phyloP scores from a whole-genome alignment of 2,797 vertebrate genomes.

The Schizopygopsis malacanthus region DNA sequence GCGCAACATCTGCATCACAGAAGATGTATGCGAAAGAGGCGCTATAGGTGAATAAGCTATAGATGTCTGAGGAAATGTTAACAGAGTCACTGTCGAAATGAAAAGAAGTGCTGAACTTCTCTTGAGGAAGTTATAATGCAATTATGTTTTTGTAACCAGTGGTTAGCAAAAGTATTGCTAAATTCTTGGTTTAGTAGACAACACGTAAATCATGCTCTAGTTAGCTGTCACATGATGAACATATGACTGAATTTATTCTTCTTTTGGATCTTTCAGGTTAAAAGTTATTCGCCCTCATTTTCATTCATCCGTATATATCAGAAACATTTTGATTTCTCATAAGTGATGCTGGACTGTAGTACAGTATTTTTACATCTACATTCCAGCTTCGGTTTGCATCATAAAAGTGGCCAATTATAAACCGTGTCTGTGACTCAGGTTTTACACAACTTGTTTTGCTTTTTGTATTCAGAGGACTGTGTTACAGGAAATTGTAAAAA shows the following conservation, averaged over 20 bases:
- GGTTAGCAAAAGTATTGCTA: background rate
- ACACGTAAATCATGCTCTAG: background rate
- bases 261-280: background rate
- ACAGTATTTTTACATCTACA: background rate
- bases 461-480: background rate
- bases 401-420: background rate
- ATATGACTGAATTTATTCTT: background rate
- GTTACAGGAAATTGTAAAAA: background rate
- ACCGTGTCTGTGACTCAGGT: background rate
- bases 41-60: background rate
- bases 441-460: background rate
- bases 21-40: conserved; percentile 32
- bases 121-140: background rate
- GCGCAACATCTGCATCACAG: conserved; percentile 76
- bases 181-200: background rate
- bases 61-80: background rate
- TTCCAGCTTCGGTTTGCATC: background rate
- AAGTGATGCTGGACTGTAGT: background rate
- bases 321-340: background rate
- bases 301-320: background rate
- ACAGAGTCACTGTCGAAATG: background rate
- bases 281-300: background rate
- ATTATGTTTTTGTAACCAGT: background rate
- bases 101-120: background rate
- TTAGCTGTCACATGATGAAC: background rate